A percentile compares a stretch with the other conserved stretches of the same genome.
Evolutionary conservation across 2,888 invertebrate species (phyloP).

Genomic region (Latheticus oryzae): DNA sequence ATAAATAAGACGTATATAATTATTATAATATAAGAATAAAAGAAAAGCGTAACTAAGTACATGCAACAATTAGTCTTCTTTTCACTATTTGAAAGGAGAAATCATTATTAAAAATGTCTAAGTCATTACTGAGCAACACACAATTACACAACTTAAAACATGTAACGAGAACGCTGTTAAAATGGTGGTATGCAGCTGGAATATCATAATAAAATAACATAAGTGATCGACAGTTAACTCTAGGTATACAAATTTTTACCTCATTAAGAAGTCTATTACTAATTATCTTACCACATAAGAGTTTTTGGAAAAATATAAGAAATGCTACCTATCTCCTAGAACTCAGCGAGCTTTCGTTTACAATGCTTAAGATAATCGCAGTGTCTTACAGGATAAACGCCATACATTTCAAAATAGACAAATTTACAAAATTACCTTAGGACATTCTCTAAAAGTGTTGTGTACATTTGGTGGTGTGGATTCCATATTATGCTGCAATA

Average conservation of each 20-base stretch:
- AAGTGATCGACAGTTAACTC: neutral
- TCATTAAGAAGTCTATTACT: neutral
- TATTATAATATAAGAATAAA: no score
- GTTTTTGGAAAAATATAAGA: constrained; percentile 1
- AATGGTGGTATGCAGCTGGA: neutral
- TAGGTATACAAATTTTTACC: constrained; percentile 1
- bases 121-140: constrained; percentile 1
- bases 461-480: no score
- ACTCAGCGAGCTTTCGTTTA: neutral
- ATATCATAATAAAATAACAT: constrained; percentile 1
- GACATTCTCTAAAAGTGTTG: neutral
- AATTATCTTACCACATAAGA: neutral
- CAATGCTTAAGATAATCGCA: neutral
- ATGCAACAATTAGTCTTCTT: neutral
- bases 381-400: constrained; percentile 1
- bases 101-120: neutral
- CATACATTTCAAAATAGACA: neutral
- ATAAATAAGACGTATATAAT: no score
- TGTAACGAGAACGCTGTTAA: neutral
- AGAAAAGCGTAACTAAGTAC: neutral
- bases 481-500: constrained; percentile 1
- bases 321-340: neutral
- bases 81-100: neutral
- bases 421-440: neutral
- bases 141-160: constrained; percentile 1